phyloP scores from a whole-genome alignment of 1,140 invertebrate genomes.

The Drosophila albomicans region DNA sequence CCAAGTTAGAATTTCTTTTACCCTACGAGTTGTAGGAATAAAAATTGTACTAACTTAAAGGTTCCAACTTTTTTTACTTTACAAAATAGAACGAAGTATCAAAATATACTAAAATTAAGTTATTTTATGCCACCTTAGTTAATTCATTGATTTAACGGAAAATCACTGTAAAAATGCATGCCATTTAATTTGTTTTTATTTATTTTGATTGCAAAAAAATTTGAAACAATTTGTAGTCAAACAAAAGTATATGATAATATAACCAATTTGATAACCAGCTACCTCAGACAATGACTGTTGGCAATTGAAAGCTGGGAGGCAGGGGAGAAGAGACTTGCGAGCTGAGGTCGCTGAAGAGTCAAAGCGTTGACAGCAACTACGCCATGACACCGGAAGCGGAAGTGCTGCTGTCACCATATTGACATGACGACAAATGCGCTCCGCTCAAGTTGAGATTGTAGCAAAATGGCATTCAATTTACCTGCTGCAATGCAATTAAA shows the following conservation, averaged over 20 bases:
- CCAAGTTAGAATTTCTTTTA: too few species aligned
- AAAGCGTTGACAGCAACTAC: slow-evolving; percentile 40
- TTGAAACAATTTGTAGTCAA: slow-evolving; percentile 55
- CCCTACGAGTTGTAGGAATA: too few species aligned
- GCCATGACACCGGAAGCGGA: slow-evolving; percentile 75
- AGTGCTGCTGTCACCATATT: slow-evolving; percentile 79
- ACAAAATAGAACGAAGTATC: too few species aligned
- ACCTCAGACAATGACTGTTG: slow-evolving; percentile 34
- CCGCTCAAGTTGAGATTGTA: slow-evolving; percentile 76
- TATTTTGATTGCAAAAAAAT: slow-evolving; percentile 28
- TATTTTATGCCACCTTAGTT: background rate
- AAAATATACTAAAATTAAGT: too few species aligned
- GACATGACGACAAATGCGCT: slow-evolving; percentile 77
- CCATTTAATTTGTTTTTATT: slow-evolving; percentile 63
- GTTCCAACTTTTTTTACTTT: too few species aligned
- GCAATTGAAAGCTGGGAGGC: background rate
- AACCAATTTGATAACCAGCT: slow-evolving; percentile 69
- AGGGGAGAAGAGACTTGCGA: slow-evolving; percentile 33
- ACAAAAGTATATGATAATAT: slow-evolving; percentile 56
- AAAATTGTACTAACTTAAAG: too few species aligned
- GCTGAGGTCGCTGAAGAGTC: slow-evolving; percentile 13
- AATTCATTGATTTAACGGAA: slow-evolving; percentile 54
- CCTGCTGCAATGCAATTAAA: slow-evolving; percentile 74
- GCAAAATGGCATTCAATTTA: slow-evolving; percentile 59
- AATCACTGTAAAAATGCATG: too few species aligned